Evolutionary conservation across 30 jellyfish, hydroid and myxozoan species (phyloP).

Genomic region (Catostylus mosaicus): DNA sequence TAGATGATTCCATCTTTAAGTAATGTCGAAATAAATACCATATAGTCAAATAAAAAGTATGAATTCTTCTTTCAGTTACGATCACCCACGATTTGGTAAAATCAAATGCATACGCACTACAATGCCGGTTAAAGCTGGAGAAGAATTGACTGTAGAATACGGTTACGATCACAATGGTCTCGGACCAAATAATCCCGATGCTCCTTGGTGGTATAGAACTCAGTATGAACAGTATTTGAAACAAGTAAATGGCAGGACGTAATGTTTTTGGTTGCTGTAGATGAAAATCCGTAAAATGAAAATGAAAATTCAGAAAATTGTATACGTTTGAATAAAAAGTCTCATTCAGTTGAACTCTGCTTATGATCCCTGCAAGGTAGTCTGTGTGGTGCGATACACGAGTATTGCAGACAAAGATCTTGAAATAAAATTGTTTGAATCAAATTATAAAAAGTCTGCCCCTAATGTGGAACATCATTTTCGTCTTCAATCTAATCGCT

Average conservation of each 20-base stretch:
- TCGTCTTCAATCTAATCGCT: too few species aligned
- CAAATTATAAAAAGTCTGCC: too few species aligned
- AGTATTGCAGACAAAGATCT: too few species aligned
- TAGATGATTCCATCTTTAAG: background rate
- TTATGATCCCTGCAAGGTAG: too few species aligned
- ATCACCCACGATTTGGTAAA: constrained; percentile 95
- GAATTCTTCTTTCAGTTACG: constrained; percentile 40
- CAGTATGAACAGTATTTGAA: background rate
- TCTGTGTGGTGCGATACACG: too few species aligned
- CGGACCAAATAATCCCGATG: constrained; percentile 73
- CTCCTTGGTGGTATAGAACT: constrained; percentile 86
- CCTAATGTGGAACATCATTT: too few species aligned
- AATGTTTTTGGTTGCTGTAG: too few species aligned
- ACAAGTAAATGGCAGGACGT: background rate
- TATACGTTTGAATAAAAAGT: too few species aligned
- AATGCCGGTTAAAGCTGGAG: constrained; percentile 78
- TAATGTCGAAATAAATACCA: background rate
- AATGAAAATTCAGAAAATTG: too few species aligned
- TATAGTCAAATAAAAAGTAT: background rate
- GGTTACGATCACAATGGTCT: constrained; percentile 86
- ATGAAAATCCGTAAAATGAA: too few species aligned
- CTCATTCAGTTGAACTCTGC: too few species aligned
- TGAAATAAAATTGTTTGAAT: too few species aligned
- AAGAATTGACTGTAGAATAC: constrained; percentile 90
- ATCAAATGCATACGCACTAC: constrained; percentile 93